phyloP scores from a whole-genome alignment of 2,113 vertebrate genomes.

The Gobio gobio region DNA sequence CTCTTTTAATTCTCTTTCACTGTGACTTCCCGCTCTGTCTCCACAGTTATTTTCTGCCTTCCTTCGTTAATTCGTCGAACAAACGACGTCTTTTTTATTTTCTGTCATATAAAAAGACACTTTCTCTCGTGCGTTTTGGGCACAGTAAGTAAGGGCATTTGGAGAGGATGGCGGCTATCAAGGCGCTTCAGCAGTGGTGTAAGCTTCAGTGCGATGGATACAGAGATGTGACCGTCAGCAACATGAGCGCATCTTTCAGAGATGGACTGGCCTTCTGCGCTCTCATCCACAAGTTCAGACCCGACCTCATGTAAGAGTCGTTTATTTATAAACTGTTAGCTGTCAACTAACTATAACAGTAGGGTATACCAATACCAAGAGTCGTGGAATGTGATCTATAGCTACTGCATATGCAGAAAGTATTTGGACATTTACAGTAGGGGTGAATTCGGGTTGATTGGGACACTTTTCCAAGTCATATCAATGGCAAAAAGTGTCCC shows the following conservation, averaged over 20 bases:
- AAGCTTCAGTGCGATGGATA: constrained; percentile 89
- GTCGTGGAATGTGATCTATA: no score
- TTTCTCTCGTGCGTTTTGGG: neutral
- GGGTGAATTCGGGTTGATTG: no score
- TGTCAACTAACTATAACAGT: neutral
- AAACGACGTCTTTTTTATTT: neutral
- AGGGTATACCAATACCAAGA: neutral
- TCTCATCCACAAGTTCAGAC: constrained; percentile 91
- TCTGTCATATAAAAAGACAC: neutral
- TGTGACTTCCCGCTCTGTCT: neutral
- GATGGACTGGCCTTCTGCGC: constrained; percentile 96
- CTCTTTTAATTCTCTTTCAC: neutral
- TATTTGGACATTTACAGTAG: no score
- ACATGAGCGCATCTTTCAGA: constrained; percentile 97
- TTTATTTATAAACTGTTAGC: neutral
- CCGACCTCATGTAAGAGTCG: constrained; percentile 91
- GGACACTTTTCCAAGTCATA: no score
- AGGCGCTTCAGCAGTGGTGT: constrained; percentile 93
- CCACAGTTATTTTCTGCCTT: neutral
- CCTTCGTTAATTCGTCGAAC: neutral
- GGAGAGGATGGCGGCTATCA: constrained; percentile 86
- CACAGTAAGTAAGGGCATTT: no score
- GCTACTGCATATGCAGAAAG: no score
- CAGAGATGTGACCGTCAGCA: constrained; percentile 85
- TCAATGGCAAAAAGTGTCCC: no score